Conservation (phyloP, 2,888 invertebrate species). For the Eupithecia insigniata region DNA sequence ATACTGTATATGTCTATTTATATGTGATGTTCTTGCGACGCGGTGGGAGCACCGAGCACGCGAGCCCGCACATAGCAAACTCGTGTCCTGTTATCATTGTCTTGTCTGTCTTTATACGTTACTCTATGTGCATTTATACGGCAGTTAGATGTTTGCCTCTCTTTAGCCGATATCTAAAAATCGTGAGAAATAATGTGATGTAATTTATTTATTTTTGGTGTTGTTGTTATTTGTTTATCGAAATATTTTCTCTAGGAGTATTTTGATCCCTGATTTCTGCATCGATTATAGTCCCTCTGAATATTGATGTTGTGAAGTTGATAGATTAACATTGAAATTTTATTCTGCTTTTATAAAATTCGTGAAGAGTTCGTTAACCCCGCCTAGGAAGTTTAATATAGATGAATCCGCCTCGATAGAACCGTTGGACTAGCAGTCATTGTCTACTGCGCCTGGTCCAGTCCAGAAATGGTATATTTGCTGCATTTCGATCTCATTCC, state of each 20-base stretch:
- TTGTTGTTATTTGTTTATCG: conserved; percentile 73
- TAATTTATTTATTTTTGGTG: conserved; percentile 77
- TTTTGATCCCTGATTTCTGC: conserved; percentile 77
- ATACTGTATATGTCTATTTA: conserved; percentile 72
- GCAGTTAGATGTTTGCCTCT: conserved; percentile 83
- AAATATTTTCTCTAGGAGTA: conserved; percentile 75
- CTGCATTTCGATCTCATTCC: conserved; percentile 61
- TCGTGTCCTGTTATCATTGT: conserved; percentile 81
- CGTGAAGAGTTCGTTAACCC: conserved; percentile 60
- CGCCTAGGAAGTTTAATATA: conserved; percentile 76
- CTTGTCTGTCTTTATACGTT: conserved; percentile 76
- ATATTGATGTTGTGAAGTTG: conserved; percentile 81
- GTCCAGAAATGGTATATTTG: conserved; percentile 71
- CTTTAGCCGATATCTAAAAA: conserved; percentile 77
- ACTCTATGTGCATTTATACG: conserved; percentile 80
- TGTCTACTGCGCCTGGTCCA: conserved; percentile 70
- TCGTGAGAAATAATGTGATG: conserved; percentile 76
- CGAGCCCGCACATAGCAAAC: conserved; percentile 67
- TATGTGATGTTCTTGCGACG: conserved; percentile 75
- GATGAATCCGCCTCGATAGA: conserved; percentile 80
- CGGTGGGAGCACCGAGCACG: conserved; percentile 51
- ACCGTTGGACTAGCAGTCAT: conserved; percentile 72
- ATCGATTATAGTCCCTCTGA: conserved; percentile 77
- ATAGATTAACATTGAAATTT: conserved; percentile 69
- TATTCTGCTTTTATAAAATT: conserved; percentile 65